Percentiles rank a stretch among this genome's conserved stretches.
phyloP scores from a whole-genome alignment of 2,888 invertebrate species.

The Xestia c-nigrum region DNA sequence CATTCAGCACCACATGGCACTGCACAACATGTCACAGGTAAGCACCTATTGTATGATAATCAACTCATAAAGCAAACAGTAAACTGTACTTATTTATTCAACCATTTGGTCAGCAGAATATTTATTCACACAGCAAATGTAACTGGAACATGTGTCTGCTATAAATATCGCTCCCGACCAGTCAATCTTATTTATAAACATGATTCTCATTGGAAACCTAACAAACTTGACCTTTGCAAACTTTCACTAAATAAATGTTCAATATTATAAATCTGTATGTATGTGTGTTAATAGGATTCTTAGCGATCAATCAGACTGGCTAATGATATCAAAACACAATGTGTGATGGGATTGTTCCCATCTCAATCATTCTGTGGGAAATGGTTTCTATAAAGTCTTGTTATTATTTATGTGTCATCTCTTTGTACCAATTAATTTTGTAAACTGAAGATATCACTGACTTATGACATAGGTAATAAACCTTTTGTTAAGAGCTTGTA shows the following conservation, averaged over 20 bases:
- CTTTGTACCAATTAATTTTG: conserved; percentile 26
- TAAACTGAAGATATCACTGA: conserved; percentile 24
- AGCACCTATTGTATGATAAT: conserved; percentile 52
- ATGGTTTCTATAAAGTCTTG: conserved; percentile 30
- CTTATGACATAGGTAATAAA: background rate
- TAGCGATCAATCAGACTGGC: conserved; percentile 12
- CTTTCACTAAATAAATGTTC: conserved; percentile 44
- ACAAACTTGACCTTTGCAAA: conserved; percentile 50
- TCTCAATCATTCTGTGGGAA: conserved; percentile 47
- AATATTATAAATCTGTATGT: conserved; percentile 3
- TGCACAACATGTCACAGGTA: conserved; percentile 94
- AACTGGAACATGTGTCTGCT: conserved; percentile 48
- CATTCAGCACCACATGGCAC: conserved; percentile 93
- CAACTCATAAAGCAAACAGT: background rate
- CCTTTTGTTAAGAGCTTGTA: background rate
- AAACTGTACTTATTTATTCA: background rate
- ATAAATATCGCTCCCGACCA: conserved; percentile 53
- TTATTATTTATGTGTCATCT: conserved; percentile 20
- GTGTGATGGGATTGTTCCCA: conserved; percentile 46
- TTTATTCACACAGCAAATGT: conserved; percentile 33
- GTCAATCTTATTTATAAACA: conserved; percentile 62
- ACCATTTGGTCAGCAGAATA: conserved; percentile 30
- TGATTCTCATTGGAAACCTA: conserved; percentile 44
- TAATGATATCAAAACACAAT: conserved; percentile 32
- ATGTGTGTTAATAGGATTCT: conserved; percentile 40